phyloP scores from a whole-genome alignment of 2,888 invertebrate genomes.

The Venusia cambrica region DNA sequence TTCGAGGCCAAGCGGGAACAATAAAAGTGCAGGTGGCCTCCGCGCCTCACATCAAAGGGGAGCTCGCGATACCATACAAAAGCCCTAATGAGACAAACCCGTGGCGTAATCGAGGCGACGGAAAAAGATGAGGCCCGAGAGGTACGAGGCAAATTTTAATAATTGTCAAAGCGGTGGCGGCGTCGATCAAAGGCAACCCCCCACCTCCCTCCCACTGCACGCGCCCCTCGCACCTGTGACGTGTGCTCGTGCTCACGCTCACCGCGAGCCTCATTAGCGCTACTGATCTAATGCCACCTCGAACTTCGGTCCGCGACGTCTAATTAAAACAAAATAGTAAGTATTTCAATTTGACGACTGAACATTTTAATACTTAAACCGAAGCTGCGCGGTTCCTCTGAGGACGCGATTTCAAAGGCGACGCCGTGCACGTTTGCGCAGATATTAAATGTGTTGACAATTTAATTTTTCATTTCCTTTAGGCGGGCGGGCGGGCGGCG shows the following conservation, averaged over 20 bases:
- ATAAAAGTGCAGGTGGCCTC: conserved; percentile 77
- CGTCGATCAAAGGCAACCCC: conserved; percentile 77
- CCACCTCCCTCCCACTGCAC: conserved; percentile 38
- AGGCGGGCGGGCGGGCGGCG: conserved; percentile 59
- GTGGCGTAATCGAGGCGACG: conserved; percentile 80
- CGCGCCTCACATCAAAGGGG: conserved; percentile 70
- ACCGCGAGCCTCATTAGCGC: conserved; percentile 78
- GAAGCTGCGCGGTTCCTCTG: conserved; percentile 66
- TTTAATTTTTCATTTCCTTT: conserved; percentile 82
- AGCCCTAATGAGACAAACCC: conserved; percentile 81
- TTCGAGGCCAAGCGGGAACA: conserved; percentile 68
- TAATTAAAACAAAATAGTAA: conserved; percentile 78
- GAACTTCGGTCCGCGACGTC: conserved; percentile 66
- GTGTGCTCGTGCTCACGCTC: no score
- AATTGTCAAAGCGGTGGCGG: conserved; percentile 83
- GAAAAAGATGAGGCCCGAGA: conserved; percentile 80
- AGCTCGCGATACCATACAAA: conserved; percentile 77
- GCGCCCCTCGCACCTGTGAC: conserved; percentile 60
- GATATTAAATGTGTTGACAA: conserved; percentile 82
- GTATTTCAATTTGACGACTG: conserved; percentile 76
- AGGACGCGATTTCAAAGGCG: conserved; percentile 75
- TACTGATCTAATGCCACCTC: conserved; percentile 76
- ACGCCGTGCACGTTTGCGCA: conserved; percentile 79
- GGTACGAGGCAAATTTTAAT: conserved; percentile 82
- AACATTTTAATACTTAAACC: conserved; percentile 77